Base-by-base conservation (phyloP, 2,888 invertebrate species). In the Tromatobia lineatoria region DNA sequence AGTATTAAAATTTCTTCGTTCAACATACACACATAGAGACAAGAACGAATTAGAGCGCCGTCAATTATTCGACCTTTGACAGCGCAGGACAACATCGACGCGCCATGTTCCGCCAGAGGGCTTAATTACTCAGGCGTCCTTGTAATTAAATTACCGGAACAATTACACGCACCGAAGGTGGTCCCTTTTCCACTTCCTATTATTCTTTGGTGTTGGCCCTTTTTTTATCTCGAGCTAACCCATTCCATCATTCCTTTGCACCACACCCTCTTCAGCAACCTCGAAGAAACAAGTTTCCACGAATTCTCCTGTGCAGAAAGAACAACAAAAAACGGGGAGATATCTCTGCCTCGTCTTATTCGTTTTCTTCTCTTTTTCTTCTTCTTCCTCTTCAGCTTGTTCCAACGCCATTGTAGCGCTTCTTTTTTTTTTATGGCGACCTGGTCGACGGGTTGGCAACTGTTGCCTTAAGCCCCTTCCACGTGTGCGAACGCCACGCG, bases 81-180 rank as follows among this genome's bases (percentile, higher is more conserved):
- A 29, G 13, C 10, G n/a, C 50, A 18, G 38, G 29, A 38, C 73
- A 54, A 45, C 50, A 75, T 84, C 64, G 25, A 45, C 34, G 25
- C 11, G 59, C 52, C 66, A 69, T 61, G 74, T 67, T 82, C 76
- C 57, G 69, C 42, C 13, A 47, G 59, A 66, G 64, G 80, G 82
- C 85, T 87, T 88, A 89, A 89, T 89, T 89, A 89, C 88, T 88
- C 85, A 83, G 79, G 75, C 79, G 67, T 80, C 80, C 69, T 79
- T 79, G 59, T 81, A 85, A 85, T 85, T 85, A 79, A 85, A 85
- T 85, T 85, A 82, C 78, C 66, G 66, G 67, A 45, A 61, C 85
- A 82, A 85, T 85, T 85, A 85, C 75, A 85, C 85, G 85, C 85
- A 81, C 79, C 81, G 50, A 79, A 79, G 81, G 85, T 82, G 81